Evolutionary conservation across 2,797 vertebrate genomes (phyloP).

Genomic region (Huso huso): DNA sequence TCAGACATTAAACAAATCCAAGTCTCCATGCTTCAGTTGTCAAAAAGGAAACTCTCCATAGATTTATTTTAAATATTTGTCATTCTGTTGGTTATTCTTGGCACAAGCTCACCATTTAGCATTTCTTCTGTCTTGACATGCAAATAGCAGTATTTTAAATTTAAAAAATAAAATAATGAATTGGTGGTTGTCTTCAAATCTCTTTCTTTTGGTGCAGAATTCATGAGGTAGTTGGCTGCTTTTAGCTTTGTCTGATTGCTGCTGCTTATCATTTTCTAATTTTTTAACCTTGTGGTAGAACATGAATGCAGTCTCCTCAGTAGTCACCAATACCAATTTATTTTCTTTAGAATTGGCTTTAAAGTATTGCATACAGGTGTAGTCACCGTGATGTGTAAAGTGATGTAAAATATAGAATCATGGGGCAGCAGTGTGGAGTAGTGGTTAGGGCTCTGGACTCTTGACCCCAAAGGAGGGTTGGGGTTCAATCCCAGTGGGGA

Average conservation of each 20-base stretch:
- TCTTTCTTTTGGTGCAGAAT: constrained; percentile 1
- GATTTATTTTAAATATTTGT: background rate
- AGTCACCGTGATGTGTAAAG: too few species aligned
- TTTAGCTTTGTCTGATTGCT: constrained; percentile 14
- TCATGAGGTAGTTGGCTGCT: constrained; percentile 9
- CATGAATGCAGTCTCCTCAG: background rate
- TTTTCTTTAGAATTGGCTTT: too few species aligned
- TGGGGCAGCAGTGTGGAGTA: too few species aligned
- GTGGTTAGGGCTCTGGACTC: too few species aligned
- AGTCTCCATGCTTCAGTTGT: background rate
- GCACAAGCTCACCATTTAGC: background rate
- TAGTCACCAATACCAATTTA: too few species aligned
- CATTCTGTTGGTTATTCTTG: constrained; percentile 5
- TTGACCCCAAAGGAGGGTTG: too few species aligned
- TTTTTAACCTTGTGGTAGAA: constrained; percentile 6
- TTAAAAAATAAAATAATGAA: constrained; percentile 4
- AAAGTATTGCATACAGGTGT: too few species aligned
- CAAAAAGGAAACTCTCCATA: background rate
- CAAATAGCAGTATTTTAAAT: constrained; percentile 10
- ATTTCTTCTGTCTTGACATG: constrained; percentile 2
- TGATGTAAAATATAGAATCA: too few species aligned
- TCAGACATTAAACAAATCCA: background rate
- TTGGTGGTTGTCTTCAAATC: constrained; percentile 3
- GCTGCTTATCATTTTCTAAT: constrained; percentile 3
- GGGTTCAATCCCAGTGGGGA: too few species aligned